These are phyloP conservation scores for Centrocercus urophasianus DNA, from an alignment of 2,113 vertebrate genomes.

Conservation along the genomic window DNA sequence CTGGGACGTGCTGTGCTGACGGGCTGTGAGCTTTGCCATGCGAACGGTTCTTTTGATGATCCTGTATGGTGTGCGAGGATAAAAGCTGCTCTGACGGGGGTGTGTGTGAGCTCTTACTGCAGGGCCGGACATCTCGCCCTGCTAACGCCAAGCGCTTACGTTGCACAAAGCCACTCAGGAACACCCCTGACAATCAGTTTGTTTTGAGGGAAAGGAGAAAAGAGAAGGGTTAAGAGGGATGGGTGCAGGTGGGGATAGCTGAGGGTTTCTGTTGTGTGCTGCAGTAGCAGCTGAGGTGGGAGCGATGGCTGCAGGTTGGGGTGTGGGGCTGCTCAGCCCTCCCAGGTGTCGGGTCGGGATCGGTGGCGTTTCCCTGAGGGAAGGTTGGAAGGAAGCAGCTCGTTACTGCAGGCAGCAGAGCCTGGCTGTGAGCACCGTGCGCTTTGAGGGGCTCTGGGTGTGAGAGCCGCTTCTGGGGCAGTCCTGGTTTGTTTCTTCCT, in stretches of 20 bases:
- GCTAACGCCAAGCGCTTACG: not conserved
- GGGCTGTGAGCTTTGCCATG: not conserved
- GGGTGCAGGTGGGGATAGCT: not conserved
- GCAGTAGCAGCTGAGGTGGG: not conserved
- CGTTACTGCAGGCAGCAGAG: too few relatives aligned
- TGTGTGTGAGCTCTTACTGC: not conserved
- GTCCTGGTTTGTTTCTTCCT: too few relatives aligned
- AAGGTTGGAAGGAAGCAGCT: too few relatives aligned
- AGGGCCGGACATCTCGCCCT: accelerated
- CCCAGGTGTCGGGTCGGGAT: too few relatives aligned
- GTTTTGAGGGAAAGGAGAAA: not conserved
- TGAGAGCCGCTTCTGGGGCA: too few relatives aligned
- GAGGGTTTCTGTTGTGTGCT: not conserved
- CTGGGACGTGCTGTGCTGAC: accelerated
- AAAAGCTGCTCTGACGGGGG: not conserved
- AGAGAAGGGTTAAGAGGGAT: not conserved
- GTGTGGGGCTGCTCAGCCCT: too few relatives aligned
- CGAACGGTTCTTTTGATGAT: not conserved
- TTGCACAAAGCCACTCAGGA: not conserved
- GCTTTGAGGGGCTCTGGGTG: too few relatives aligned
- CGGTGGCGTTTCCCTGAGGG: too few relatives aligned
- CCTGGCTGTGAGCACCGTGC: too few relatives aligned
- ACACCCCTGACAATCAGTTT: not conserved
- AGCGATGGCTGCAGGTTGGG: not conserved
- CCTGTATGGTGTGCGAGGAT: not conserved